Evolutionary conservation across 2,113 vertebrate genomes (phyloP), one percentile per base, ranked within the genome.

Genomic region (Trachemys scripta): DNA sequence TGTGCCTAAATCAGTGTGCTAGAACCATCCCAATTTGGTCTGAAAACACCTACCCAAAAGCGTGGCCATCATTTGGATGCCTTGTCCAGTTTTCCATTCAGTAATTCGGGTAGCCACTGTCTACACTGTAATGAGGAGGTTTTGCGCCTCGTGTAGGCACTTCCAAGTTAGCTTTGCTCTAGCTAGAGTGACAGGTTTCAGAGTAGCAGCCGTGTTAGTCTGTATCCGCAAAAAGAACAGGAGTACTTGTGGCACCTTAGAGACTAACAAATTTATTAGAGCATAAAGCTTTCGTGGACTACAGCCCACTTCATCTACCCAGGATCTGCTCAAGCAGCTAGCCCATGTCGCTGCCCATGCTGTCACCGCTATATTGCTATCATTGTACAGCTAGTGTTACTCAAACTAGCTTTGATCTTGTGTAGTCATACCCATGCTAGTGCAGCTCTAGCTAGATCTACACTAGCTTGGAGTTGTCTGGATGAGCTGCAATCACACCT

Each of bases 41-140:
- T 85, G 89, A 62, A 69, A 94, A 84, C 2, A 0, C 83, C 51
- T 69, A 24, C 10, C 47, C 0, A 2, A 76, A 1, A 5, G 1
- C 1, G 65, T 10, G n/a, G 51, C 51, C 31, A n/a, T 4, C 54
- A 42, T 0, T 0, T n/a, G 62, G 9, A 24, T 76, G 50, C 87
- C 78, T 62, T 92, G 69, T n/a, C 53, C 54, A 65, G 8, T n/a
- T 19, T 35, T 69, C 62, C 62, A 69, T 35, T 19, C 62, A 69
- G 16, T 69, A 42, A 49, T 22, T 54, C 31, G 11, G 47, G 89
- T 62, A 90, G 47, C 42, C 79, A n/a, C 29, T 24, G 27, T 29
- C 59, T 35, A 62, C 59, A 31, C 59, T 62, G 29, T 12, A 13
- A 31, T 16, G 59, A 62, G 59, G 29, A 31, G 14, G 62, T 16